Conservation (phyloP, 2,797 vertebrate species). For the Rhyacichthys aspro region DNA sequence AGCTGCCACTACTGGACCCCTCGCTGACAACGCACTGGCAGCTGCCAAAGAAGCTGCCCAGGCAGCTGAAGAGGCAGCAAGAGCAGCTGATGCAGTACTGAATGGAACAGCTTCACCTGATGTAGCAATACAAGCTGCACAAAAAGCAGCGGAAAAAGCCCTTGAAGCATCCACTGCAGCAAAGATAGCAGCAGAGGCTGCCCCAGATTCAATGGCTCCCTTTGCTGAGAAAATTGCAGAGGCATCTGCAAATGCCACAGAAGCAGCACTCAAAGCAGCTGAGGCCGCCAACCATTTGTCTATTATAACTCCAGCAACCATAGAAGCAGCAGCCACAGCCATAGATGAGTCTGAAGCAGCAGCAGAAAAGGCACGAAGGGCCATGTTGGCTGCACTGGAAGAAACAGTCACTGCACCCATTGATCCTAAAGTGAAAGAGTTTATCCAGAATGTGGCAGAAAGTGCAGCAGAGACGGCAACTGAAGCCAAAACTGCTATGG, state of each 20-base stretch:
- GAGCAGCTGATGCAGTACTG: not conserved
- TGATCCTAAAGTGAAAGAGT: not conserved
- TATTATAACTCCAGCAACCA: not conserved
- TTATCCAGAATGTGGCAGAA: no score
- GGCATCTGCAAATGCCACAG: not conserved
- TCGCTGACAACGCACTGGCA: not conserved
- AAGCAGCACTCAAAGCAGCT: not conserved
- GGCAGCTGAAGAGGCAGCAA: not conserved
- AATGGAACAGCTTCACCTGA: not conserved
- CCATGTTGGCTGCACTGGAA: not conserved
- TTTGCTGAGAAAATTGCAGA: not conserved
- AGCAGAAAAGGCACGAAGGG: not conserved
- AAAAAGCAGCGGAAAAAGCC: not conserved
- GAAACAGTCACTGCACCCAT: not conserved
- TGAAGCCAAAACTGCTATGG: no score
- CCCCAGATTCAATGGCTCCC: not conserved
- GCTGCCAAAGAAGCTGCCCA: constrained; percentile 1
- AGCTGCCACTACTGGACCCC: not conserved
- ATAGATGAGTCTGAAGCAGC: not conserved
- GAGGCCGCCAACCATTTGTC: not conserved
- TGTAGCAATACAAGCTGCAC: not conserved
- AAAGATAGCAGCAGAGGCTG: constrained; percentile 1
- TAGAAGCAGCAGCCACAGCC: not conserved
- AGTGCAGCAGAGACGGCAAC: no score
- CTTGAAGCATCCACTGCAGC: constrained; percentile 2